A percentile compares a stretch with the other conserved stretches of the same genome.
These are phyloP conservation scores for Choloepus hoffmanni DNA, from an alignment of 2,113 vertebrate genomes.

Conservation along the genomic window DNA sequence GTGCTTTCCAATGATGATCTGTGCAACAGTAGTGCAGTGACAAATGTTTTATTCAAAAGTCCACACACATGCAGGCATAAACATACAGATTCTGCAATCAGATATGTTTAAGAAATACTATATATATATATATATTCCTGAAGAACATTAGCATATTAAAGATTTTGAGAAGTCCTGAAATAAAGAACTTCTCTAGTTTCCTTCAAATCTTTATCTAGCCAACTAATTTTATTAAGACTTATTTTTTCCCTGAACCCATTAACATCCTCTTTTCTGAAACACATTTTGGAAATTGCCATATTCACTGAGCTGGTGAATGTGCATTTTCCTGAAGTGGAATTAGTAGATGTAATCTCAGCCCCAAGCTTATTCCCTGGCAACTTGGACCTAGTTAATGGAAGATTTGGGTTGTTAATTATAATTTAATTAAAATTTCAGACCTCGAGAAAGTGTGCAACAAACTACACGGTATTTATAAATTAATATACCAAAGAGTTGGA, in stretches of 20 bases:
- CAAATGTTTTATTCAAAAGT: neutral
- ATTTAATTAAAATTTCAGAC: neutral
- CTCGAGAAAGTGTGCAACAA: slow-evolving; percentile 4
- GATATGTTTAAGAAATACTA: neutral
- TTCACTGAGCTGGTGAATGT: slow-evolving; percentile 4
- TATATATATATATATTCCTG: neutral
- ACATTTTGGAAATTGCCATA: neutral
- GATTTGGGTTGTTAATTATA: neutral
- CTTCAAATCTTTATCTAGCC: neutral
- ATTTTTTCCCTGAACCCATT: neutral
- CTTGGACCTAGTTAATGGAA: neutral
- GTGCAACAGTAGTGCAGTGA: neutral
- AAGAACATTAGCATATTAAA: neutral
- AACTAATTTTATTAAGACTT: slow-evolving; percentile 1
- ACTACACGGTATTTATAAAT: neutral
- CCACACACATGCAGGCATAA: neutral
- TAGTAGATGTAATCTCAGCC: neutral
- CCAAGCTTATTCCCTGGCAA: neutral
- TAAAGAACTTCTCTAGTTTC: slow-evolving; percentile 7
- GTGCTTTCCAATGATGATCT: slow-evolving; percentile 18
- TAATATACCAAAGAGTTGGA: neutral
- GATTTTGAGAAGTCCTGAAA: slow-evolving; percentile 21
- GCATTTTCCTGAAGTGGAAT: slow-evolving; percentile 31
- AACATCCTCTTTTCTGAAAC: slow-evolving; percentile 2
- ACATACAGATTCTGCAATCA: neutral